Percentiles rank a stretch among this genome's conserved stretches.
Conservation (phyloP, 2,113 vertebrate species). For the Oriolus oriolus region DNA sequence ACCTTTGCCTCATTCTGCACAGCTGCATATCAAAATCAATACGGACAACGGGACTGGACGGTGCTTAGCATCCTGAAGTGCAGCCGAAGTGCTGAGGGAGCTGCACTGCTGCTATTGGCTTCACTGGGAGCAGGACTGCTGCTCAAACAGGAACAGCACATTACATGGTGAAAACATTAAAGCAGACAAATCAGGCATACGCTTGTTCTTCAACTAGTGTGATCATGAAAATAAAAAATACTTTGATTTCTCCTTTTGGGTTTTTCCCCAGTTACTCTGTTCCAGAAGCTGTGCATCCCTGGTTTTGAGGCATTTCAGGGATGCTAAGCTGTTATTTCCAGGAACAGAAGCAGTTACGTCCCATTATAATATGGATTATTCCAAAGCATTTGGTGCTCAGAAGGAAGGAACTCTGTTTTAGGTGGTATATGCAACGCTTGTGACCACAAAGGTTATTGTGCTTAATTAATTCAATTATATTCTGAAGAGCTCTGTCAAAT, state of each 20-base stretch:
- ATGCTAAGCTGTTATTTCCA: neutral
- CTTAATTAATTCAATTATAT: neutral
- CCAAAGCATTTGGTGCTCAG: neutral
- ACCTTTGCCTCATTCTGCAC: neutral
- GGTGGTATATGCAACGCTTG: neutral
- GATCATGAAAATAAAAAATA: neutral
- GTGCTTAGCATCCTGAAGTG: neutral
- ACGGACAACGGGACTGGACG: fast-evolving
- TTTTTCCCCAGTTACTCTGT: neutral
- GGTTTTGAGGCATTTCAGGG: neutral
- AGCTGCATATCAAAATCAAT: neutral
- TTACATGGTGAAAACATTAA: neutral
- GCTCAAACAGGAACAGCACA: neutral
- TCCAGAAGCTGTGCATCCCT: neutral
- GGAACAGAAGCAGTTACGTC: neutral
- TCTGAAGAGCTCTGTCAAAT: neutral
- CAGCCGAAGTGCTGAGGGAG: neutral
- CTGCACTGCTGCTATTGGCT: neutral
- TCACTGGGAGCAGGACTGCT: neutral
- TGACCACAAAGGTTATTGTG: neutral
- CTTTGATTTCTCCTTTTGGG: neutral
- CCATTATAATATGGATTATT: neutral
- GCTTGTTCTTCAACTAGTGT: neutral
- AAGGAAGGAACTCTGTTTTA: neutral
- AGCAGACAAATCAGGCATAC: neutral